Evolutionary conservation across 1,140 invertebrate genomes (phyloP), one percentile per base, ranked within the genome.

Genomic region (Anastatus disparis): DNA sequence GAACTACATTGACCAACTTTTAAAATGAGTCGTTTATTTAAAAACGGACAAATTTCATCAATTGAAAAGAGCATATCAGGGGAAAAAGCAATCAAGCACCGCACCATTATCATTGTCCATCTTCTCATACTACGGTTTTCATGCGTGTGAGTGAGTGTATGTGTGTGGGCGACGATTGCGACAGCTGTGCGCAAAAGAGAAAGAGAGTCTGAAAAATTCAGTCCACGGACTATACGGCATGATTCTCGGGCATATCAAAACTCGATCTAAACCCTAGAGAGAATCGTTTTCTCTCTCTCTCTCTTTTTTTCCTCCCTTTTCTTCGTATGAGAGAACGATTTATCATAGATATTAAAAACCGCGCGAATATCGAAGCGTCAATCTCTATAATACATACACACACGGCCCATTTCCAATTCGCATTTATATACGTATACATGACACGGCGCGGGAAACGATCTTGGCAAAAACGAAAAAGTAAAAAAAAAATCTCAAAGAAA

Each of bases 241-340:
- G 20, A 20, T 17, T 24, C 24, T 15, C 17, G 26, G n/a, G 26
- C 52, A 35, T 56, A 68, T 68, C 66, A 50, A 61, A 59, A 68
- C 46, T 61, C 56, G 46, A 68, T 80, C 77, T 80, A 74, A 10
- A 35, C 31, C 31, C 31, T 10, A 4, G 10, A 35, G 31, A 35
- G 31, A 35, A 35, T 40, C 44, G 12, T 22, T 53, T 20, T 42
- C 46, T n/a, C 35, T 40, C 50, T 7, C n/a, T n/a, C n/a, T n/a
- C n/a, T n/a, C n/a, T n/a, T n/a, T n/a, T n/a, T n/a, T n/a, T n/a
- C n/a, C n/a, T n/a, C n/a, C n/a, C n/a, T n/a, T n/a, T n/a, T n/a
- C 35, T 22, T 15, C 48, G 1, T 7, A 24, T n/a, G 6, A 6
- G 35, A 35, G 22, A 50, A 72, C 74, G 65, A 75, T 75, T 68